Base-by-base conservation (phyloP, 2,888 invertebrate genomes). In the Sclerodermus sp. region DNA sequence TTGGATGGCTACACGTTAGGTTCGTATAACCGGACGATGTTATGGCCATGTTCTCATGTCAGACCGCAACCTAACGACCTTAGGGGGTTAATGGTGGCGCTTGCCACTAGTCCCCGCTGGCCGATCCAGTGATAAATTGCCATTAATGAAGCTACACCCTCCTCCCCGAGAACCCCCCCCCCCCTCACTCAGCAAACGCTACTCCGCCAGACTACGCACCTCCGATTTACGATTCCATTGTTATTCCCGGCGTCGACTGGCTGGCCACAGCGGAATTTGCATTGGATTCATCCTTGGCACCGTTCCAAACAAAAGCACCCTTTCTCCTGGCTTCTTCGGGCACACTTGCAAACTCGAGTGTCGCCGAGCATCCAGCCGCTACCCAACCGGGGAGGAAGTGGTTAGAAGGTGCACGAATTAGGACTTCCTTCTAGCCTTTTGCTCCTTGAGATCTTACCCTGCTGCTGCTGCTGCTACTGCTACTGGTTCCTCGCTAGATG, bases 51-150 rank as follows among this genome's bases (percentile, higher is more conserved):
- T 72, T 70, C 68, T 68, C 71, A 67, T 74, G 75, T 74, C 72
- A 69, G 70, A 74, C 69, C 71, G 65, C 73, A 74, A 69, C 68
- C 70, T 75, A 76, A 75, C 75, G 74, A 76, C 70, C 71, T 72
- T 64, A 64, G 67, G 66, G 69, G 68, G 67, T 69, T 74, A 71
- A 70, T 70, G 70, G 67, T 53, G 61, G 59, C 60, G 62, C 58
- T 54, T 57, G 60, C 50, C 58, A 48, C 45, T 58, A 56, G 53
- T 46, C 52, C 55, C 58, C 55, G 46, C 50, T 49, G 50, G 49
- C 58, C 66, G 68, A 68, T 67, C 62, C 58, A 60, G 65, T 72
- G 73, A 74, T 73, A 73, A 71, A 75, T 74, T 67, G 66, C 66
- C 63, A 66, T 66, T 73, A 71, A 74, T 70, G 66, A 68, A 70